phyloP scores from a whole-genome alignment of 2,113 vertebrate species.

The Apaloderma vittatum region DNA sequence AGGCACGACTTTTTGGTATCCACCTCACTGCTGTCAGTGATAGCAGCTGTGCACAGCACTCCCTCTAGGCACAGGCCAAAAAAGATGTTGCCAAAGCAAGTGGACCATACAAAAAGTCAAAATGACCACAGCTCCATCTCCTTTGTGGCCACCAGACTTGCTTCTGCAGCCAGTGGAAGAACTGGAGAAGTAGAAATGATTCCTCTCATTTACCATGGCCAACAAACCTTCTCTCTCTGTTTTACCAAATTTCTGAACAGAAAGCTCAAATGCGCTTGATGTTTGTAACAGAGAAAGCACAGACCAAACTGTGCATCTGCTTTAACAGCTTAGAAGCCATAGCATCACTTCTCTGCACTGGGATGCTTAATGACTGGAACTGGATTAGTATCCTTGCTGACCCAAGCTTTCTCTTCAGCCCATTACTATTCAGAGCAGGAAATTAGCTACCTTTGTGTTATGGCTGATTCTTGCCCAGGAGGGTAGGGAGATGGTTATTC shows the following conservation, averaged over 20 bases:
- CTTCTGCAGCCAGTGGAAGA: neutral
- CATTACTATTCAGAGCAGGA: neutral
- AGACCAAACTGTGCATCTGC: neutral
- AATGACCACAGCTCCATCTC: neutral
- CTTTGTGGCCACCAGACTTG: neutral
- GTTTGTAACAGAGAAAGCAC: neutral
- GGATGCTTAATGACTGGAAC: neutral
- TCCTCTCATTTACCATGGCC: neutral
- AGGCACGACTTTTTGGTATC: neutral
- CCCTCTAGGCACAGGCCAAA: neutral
- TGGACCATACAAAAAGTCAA: rapidly evolving
- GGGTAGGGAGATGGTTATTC: neutral
- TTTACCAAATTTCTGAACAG: neutral
- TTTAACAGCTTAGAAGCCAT: neutral
- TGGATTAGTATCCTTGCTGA: constrained; percentile 16
- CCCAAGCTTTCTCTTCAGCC: neutral
- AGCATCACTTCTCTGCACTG: neutral
- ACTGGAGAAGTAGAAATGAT: neutral
- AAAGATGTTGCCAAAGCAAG: neutral
- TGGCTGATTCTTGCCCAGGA: neutral
- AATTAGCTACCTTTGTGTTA: constrained; percentile 7
- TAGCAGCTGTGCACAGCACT: neutral
- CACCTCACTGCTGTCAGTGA: neutral
- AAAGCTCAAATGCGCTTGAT: neutral
- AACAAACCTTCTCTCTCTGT: neutral